Conservation (phyloP, 2,113 vertebrate species). For the Xerus inauris region DNA sequence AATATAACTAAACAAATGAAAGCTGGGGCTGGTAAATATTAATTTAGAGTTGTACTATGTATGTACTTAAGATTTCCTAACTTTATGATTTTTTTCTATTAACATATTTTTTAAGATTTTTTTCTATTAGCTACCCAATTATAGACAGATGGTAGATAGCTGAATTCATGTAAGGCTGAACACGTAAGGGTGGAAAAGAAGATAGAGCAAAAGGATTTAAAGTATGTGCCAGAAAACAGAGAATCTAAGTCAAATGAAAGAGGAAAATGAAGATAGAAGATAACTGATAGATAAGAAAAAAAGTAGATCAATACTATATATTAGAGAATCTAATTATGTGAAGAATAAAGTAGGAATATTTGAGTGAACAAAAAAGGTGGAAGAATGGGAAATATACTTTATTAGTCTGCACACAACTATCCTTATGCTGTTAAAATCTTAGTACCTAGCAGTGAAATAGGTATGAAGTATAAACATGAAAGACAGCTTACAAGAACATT, state of each 20-base stretch:
- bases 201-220: not conserved
- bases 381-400: slow-evolving; percentile 31
- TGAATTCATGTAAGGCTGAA: not conserved
- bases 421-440: not conserved
- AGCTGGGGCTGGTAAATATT: not conserved
- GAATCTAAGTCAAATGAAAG: not conserved
- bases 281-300: not conserved
- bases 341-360: not conserved
- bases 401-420: slow-evolving; percentile 19
- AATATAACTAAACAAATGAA: not conserved
- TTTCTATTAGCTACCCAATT: not conserved
- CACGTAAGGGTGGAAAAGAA: not conserved
- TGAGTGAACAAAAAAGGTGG: not conserved
- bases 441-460: not conserved
- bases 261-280: not conserved
- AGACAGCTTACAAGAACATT: not conserved
- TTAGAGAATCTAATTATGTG: not conserved
- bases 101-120: not conserved
- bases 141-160: not conserved
- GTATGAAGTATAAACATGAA: slow-evolving; percentile 16
- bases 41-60: not conserved
- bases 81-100: not conserved
- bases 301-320: not conserved
- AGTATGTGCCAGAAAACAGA: not conserved
- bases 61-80: not conserved